Evolutionary conservation across 2,797 vertebrate genomes (phyloP).

Genomic region (Acanthopagrus latus): DNA sequence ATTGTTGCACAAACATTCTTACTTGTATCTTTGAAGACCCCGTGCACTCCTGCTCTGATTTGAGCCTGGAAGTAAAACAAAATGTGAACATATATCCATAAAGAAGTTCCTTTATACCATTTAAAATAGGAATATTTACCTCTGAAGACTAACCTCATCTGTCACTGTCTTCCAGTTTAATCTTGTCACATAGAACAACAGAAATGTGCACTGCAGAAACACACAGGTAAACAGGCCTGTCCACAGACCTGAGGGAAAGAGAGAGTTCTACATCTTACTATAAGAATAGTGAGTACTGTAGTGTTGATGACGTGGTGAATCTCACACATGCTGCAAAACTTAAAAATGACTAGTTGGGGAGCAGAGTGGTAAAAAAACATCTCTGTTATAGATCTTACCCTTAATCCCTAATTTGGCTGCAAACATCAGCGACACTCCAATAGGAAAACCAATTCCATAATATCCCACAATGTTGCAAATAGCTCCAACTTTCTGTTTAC

Average conservation of each 20-base stretch:
- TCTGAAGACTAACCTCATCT: conserved; percentile 84
- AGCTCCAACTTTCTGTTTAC: conserved; percentile 91
- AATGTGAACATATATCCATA: background rate
- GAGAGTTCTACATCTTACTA: conserved; percentile 8
- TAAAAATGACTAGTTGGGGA: background rate
- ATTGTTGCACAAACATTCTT: conserved; percentile 43
- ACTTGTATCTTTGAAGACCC: conserved; percentile 54
- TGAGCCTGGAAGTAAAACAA: conserved; percentile 84
- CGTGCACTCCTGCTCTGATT: conserved; percentile 84
- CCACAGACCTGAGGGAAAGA: conserved; percentile 88
- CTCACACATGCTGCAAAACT: background rate
- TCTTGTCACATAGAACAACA: conserved; percentile 80
- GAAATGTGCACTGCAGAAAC: conserved; percentile 83
- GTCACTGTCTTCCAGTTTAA: conserved; percentile 89
- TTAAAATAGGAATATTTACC: background rate
- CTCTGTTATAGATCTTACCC: conserved; percentile 78
- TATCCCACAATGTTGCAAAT: conserved; percentile 87
- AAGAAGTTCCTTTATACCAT: background rate
- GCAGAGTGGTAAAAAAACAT: conserved; percentile 8
- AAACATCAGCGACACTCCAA: conserved; percentile 93
- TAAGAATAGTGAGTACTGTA: background rate
- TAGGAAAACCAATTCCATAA: conserved; percentile 89
- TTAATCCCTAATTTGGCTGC: conserved; percentile 87
- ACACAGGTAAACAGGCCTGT: conserved; percentile 85
- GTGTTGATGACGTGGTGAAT: background rate